Evolutionary conservation across 1,140 invertebrate genomes (phyloP), one percentile per base, ranked within the genome.

Genomic region (Drosophila murphyi): DNA sequence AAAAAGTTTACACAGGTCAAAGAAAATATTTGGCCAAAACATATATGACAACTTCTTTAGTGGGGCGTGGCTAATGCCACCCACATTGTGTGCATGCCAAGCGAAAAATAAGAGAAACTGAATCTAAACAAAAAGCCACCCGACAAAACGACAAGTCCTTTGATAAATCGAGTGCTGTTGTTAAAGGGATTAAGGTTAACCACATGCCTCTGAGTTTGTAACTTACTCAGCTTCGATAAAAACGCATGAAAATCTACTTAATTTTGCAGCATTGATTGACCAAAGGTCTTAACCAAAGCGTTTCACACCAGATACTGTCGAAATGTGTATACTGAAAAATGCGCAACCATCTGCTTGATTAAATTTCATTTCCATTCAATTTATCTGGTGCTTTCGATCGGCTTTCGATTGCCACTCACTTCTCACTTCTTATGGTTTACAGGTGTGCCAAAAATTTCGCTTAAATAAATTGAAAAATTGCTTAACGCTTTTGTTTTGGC

Each of bases 1-100:
- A n/a, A 57, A 82, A 85, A 85, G 81, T 85, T 85, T 85, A 74
- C 74, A 80, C 73, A 85, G 82, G 81, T 80, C 82, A 85, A 85
- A 85, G 74, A 85, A 85, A 85, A 85, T 85, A 85, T 85, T 85
- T 85, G 60, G 65, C 65, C 65, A 67, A 20, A 80, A 81, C 63
- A 77, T 68, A 73, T 78, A 77, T 85, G 81, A 80, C 81, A 86
- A 83, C 68, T 83, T 80, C 55, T 63, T 67, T 52, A 51, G 29
- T 12, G 57, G 68, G 68, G 68, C 62, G 68, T 72, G 52, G 65
- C 63, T 20, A 59, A 47, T 71, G 61, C 67, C 48, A 37, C 63
- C 76, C 80, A 63, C 51, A 55, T 70, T 70, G 55, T 76, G 51
- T 71, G 67, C 51, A 78, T 75, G 67, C 59, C 68, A 32, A 35